A percentile compares a stretch with the other conserved stretches of the same genome.
Conservation (phyloP, 2,888 invertebrate genomes). For the Lasioglossum vierecki region DNA sequence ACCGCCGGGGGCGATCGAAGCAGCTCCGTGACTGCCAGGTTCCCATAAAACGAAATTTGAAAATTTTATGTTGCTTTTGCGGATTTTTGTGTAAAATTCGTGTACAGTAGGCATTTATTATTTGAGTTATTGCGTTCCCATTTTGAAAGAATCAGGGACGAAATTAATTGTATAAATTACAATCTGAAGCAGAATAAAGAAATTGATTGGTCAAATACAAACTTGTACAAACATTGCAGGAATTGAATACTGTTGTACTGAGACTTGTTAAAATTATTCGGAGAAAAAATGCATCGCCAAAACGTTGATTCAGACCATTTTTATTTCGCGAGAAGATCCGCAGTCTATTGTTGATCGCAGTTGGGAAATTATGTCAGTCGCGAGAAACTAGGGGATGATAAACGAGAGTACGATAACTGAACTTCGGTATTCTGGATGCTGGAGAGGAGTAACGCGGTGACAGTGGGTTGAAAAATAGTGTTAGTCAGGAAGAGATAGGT, state of each 20-base stretch:
- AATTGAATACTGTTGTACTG: neutral
- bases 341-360: neutral
- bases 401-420: neutral
- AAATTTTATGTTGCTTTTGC: neutral
- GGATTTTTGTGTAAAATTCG: neutral
- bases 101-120: neutral
- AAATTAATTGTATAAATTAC: neutral
- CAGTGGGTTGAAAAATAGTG: neutral
- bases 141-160: neutral
- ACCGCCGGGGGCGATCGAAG: conserved; percentile 14
- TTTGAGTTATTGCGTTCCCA: too few relatives aligned
- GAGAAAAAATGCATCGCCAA: neutral
- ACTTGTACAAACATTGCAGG: neutral
- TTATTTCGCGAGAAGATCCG: neutral
- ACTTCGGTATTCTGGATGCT: neutral
- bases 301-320: neutral
- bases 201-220: neutral
- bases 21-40: neutral
- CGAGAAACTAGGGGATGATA: neutral
- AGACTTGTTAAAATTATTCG: neutral
- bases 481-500: neutral
- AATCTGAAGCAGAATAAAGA: neutral
- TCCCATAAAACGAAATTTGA: neutral
- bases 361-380: neutral
- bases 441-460: neutral